Conservation (phyloP, 2,113 vertebrate genomes). For the Empidonax traillii region DNA sequence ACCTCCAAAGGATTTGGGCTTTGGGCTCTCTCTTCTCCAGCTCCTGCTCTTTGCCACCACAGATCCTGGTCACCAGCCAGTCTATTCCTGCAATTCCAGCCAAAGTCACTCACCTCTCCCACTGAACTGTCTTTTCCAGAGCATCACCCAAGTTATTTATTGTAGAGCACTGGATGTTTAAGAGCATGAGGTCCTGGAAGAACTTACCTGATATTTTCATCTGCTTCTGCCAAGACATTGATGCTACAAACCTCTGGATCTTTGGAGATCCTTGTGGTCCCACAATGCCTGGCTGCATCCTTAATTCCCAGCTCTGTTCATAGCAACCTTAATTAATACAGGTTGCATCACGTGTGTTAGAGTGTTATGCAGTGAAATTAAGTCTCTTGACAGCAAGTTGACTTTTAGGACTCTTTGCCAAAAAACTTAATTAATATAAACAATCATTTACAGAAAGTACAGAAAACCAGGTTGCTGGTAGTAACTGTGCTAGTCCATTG, state of each 20-base stretch:
- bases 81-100: too few relatives aligned
- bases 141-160: not conserved
- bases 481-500: not conserved
- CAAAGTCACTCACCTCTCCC: not conserved
- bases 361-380: not conserved
- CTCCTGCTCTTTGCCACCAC: not conserved
- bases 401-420: slow-evolving; percentile 25
- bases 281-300: not conserved
- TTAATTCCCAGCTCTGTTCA: not conserved
- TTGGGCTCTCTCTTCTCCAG: not conserved
- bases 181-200: not conserved
- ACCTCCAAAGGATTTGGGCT: not conserved
- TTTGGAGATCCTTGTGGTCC: not conserved
- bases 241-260: not conserved
- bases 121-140: not conserved
- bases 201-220: not conserved
- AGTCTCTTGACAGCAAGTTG: not conserved
- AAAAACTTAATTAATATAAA: slow-evolving; percentile 15
- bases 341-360: not conserved
- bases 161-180: not conserved
- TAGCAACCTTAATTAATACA: not conserved
- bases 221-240: not conserved
- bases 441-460: not conserved
- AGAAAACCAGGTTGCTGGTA: not conserved
- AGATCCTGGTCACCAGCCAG: not conserved